Percentiles rank a stretch among this genome's conserved stretches.
These are phyloP conservation scores for Nemoura dubitans DNA, from an alignment of 2,888 invertebrate species.

Conservation along the genomic window DNA sequence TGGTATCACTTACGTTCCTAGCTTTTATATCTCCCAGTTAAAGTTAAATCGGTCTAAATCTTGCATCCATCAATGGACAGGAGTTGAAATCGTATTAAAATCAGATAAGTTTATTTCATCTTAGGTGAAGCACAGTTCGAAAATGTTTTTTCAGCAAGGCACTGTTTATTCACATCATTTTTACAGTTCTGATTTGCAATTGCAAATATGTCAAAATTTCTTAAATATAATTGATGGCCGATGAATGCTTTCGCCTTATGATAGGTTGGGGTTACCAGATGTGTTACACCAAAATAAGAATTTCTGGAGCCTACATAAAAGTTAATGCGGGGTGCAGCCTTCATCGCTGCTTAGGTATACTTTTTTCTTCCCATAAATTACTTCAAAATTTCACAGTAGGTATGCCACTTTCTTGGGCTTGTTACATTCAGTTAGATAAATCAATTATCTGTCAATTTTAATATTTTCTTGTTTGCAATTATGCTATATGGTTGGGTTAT, in stretches of 20 bases:
- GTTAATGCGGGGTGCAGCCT: not conserved
- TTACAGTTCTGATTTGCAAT: not conserved
- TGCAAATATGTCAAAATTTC: not conserved
- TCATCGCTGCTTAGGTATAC: not conserved
- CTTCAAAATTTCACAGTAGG: not conserved
- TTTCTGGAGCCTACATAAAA: not conserved
- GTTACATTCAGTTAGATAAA: not conserved
- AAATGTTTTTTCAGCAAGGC: conserved; percentile 20
- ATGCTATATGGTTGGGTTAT: not conserved
- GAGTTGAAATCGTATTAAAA: conserved; percentile 24
- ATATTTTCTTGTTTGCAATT: not conserved
- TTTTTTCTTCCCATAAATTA: not conserved
- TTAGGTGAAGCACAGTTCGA: not conserved
- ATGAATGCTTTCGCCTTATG: not conserved
- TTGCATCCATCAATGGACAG: conserved; percentile 8
- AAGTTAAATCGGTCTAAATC: not conserved
- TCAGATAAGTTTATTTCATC: not conserved
- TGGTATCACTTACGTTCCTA: not conserved
- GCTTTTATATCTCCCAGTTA: not conserved
- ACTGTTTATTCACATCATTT: conserved; percentile 27
- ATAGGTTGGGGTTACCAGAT: not conserved
- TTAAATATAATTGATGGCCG: not conserved
- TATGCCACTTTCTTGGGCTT: not conserved
- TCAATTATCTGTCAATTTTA: not conserved
- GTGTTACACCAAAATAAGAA: not conserved